Evolutionary conservation across 2,113 vertebrate genomes (phyloP).

Genomic region (Platanista minor): DNA sequence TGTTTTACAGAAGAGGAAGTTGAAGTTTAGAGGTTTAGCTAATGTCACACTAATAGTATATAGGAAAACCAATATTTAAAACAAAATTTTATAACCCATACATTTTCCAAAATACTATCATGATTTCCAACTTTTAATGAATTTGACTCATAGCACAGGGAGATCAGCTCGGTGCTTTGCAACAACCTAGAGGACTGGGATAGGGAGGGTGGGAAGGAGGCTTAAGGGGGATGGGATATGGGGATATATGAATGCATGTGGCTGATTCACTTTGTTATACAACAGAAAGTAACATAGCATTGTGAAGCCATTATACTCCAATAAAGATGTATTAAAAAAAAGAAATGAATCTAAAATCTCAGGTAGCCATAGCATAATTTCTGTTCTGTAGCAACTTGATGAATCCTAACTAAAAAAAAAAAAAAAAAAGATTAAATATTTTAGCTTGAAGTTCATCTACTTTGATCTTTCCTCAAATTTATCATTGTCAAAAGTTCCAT

Average conservation of each 20-base stretch:
- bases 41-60: background rate
- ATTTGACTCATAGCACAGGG: background rate
- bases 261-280: too few relatives aligned
- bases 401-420: background rate
- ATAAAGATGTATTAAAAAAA: background rate
- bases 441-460: conserved; percentile 16
- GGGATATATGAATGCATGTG: too few relatives aligned
- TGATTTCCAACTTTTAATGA: background rate
- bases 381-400: background rate
- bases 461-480: conserved; percentile 29
- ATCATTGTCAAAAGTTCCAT: conserved; percentile 28
- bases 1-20: background rate
- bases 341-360: background rate
- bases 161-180: too few relatives aligned
- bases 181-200: too few relatives aligned
- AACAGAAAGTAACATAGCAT: too few relatives aligned
- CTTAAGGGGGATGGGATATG: too few relatives aligned
- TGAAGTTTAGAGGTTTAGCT: background rate
- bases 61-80: background rate
- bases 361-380: background rate
- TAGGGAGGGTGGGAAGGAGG: too few relatives aligned
- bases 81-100: background rate
- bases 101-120: background rate
- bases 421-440: background rate
- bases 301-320: too few relatives aligned